phyloP scores from a whole-genome alignment of 2,888 invertebrate genomes.

The Troides aeacus region DNA sequence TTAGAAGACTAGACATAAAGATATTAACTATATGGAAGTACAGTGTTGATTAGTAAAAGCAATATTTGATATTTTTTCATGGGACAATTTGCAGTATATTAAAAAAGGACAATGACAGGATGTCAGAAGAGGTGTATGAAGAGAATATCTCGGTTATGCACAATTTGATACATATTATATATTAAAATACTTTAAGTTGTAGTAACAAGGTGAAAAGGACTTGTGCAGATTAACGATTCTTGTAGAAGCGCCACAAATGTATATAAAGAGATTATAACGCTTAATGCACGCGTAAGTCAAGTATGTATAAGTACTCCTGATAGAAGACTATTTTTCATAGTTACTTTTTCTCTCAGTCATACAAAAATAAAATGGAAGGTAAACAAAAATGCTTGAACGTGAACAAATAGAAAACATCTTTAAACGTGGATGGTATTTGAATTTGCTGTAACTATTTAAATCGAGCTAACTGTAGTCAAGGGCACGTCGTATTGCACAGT shows the following conservation, averaged over 20 bases:
- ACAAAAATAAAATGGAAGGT: slow-evolving; percentile 34
- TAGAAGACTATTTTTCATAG: neutral
- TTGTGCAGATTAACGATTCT: slow-evolving; percentile 23
- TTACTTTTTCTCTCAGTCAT: slow-evolving; percentile 7
- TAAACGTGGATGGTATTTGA: slow-evolving; percentile 50
- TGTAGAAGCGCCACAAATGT: slow-evolving; percentile 19
- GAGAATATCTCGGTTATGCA: no score
- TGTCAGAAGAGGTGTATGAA: no score
- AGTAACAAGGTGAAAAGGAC: slow-evolving; percentile 20
- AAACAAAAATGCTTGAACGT: slow-evolving; percentile 30
- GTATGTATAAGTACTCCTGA: slow-evolving; percentile 1
- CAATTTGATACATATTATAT: neutral
- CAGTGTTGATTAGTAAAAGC: no score
- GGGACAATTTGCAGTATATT: no score
- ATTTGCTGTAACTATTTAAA: slow-evolving; percentile 55
- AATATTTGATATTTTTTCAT: no score
- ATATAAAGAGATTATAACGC: slow-evolving; percentile 22
- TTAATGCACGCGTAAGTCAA: slow-evolving; percentile 5
- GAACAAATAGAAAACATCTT: slow-evolving; percentile 33
- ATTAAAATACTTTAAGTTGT: slow-evolving; percentile 28
- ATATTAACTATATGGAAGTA: no score
- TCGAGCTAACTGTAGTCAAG: slow-evolving; percentile 34
- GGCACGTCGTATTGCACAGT: slow-evolving; percentile 42
- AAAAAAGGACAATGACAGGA: no score
- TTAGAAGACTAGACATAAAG: no score